Base-by-base conservation (phyloP, 1,140 invertebrate genomes). In the Microplitis demolitor region DNA sequence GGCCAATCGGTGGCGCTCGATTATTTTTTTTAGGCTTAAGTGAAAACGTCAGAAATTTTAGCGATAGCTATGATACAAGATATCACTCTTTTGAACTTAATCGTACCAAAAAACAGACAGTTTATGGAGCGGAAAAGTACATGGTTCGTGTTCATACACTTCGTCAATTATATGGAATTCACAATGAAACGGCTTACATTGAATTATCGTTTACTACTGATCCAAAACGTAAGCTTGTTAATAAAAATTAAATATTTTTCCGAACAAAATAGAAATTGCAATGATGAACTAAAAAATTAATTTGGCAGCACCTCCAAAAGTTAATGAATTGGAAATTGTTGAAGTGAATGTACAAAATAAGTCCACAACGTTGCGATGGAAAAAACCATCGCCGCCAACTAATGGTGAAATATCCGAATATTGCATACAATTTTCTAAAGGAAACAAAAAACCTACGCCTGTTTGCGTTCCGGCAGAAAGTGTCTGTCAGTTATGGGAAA, bases 401-500 rank as follows among this genome's bases (percentile, higher is more conserved):
- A 76, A 80, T 4, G 78, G 78, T 3, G 54, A 72, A 58, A 53
- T 80, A 16, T 24, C 24, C 24, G 13, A 45, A 37, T 69, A 69
- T 31, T 4, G 14, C 13, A 69, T 69, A 8, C 11, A 33, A 39
- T 58, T 69, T 61, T 13, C 11, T 31, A 9, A 3, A 0, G 6
- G 24, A n/a, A 14, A 31, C 11, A 3, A n/a, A 45, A 39, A 1
- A 56, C 13, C 14, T n/a, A 39, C 60, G 3, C 3, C n/a, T 16
- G 58, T 60, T 9, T 56, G 24, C 24, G 3, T 24, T 3, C 69
- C 0, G 35, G 71, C 6, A 54, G 24, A 24, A 24, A 24, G 75
- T n/a, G n/a, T 4, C n/a, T 83, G 80, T 63, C 11, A 63, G 5
- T 50, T 82, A 2, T 78, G 77, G 76, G 11, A 69, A 0, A 3